Evolutionary conservation across 2,113 vertebrate species (phyloP).

Genomic region (pig (Sus scrofa)): T2T-Sscrofa CM000819.6:112623001-112623500

Average conservation of each 20-base stretch:
- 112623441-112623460: not conserved
- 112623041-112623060: not conserved
- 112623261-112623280: not conserved
- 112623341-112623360: slow-evolving; percentile 2
- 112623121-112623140: not conserved
- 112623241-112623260: not conserved
- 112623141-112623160: not conserved
- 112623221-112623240: not conserved
- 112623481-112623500: not conserved
- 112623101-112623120: not conserved
- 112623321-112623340: not conserved
- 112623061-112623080: not conserved
- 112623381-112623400: not conserved
- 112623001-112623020: not conserved
- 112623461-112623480: not conserved
- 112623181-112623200: too few relatives aligned
- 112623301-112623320: not conserved
- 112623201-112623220: not conserved
- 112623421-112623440: slow-evolving; percentile 29
- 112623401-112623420: not conserved
- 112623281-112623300: not conserved
- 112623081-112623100: not conserved
- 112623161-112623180: not conserved
- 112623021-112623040: not conserved
- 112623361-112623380: not conserved